Conservation (phyloP, 2,797 vertebrate genomes). For the Enteromius fasciolatus region DNA sequence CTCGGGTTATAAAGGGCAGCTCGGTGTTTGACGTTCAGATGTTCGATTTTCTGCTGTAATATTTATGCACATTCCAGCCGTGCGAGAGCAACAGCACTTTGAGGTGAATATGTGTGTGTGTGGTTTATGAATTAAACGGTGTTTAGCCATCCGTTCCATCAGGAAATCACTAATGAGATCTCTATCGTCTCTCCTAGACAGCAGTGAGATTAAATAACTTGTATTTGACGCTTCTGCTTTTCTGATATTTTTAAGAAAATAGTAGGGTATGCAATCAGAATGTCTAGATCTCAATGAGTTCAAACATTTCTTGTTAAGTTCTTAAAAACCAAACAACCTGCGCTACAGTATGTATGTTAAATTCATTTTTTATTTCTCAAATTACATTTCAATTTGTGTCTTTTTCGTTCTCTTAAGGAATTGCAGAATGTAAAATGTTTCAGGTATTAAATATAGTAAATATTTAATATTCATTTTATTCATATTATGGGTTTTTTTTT, state of each 20-base stretch:
- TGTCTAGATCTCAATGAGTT: background rate
- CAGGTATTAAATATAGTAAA: too few relatives aligned
- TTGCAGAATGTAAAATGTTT: background rate
- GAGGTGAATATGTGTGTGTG: background rate
- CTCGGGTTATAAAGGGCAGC: slow-evolving; percentile 5
- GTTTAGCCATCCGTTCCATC: background rate
- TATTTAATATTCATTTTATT: too few relatives aligned
- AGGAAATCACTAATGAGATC: slow-evolving; percentile 4
- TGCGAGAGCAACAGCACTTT: background rate
- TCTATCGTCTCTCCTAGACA: slow-evolving; percentile 6
- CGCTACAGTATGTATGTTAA: background rate
- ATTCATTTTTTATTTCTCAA: background rate
- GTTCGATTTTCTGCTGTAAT: slow-evolving; percentile 35
- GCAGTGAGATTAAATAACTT: background rate
- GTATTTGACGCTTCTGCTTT: background rate
- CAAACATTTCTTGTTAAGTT: background rate
- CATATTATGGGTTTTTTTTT: background rate
- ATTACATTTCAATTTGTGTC: background rate
- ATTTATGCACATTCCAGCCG: slow-evolving; percentile 6
- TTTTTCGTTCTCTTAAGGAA: background rate
- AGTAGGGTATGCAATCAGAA: background rate
- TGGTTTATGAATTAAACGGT: background rate
- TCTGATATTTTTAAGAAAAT: background rate
- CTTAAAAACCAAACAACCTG: background rate
- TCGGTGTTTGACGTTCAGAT: slow-evolving; percentile 5